Evolutionary conservation across 2,888 invertebrate genomes (phyloP).

Genomic region (Habroteleia sp.): DNA sequence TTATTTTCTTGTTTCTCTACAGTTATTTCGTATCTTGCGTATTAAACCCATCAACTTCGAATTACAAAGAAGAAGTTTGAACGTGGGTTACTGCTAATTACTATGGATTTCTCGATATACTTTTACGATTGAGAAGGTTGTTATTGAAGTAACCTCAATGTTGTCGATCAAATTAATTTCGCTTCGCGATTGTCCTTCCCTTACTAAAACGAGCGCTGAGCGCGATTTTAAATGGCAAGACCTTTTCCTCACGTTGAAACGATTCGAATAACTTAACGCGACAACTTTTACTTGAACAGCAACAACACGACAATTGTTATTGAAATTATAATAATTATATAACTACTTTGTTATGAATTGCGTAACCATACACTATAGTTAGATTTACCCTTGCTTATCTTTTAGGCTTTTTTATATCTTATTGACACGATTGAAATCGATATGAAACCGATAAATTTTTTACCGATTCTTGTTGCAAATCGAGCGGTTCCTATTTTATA

Average conservation of each 20-base stretch:
- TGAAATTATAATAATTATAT: constrained; percentile 28
- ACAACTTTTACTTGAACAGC: constrained; percentile 21
- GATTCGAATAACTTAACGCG: constrained; percentile 18
- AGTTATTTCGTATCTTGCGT: too few species aligned
- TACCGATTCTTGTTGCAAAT: neutral
- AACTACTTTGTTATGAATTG: constrained; percentile 21
- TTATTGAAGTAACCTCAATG: neutral
- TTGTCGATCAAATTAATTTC: constrained; percentile 6
- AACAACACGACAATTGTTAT: constrained; percentile 25
- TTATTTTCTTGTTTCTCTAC: too few species aligned
- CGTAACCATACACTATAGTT: constrained; percentile 2
- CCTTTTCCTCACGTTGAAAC: constrained; percentile 17
- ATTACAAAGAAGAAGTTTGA: neutral
- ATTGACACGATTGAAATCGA: constrained; percentile 10
- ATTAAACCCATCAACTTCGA: too few species aligned
- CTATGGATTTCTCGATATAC: too few species aligned
- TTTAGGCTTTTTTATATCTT: constrained; percentile 22
- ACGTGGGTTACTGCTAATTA: too few species aligned
- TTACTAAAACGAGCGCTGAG: constrained; percentile 7
- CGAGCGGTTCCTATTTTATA: constrained; percentile 25
- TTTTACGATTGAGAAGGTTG: neutral
- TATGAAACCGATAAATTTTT: constrained; percentile 21
- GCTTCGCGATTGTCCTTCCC: constrained; percentile 7
- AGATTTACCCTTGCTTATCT: neutral
- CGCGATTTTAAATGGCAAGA: constrained; percentile 10